Conservation (phyloP, 2,888 invertebrate genomes). For the Trimorus sp. region DNA sequence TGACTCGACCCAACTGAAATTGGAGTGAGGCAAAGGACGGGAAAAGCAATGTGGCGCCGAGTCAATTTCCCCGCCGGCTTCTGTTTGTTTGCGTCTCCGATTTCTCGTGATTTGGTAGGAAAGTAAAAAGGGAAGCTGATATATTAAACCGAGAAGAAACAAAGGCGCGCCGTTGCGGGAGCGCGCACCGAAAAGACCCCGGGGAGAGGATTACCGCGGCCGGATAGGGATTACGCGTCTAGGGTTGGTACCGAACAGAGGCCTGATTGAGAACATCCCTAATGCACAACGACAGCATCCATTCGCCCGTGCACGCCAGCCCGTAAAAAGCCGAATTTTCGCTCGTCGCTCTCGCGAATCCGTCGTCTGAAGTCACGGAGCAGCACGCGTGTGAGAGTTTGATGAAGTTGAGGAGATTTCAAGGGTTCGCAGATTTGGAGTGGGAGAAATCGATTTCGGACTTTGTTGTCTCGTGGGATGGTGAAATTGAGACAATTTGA, state of each 20-base stretch:
- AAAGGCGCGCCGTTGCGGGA: conserved; percentile 69
- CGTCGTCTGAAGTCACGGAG: conserved; percentile 31
- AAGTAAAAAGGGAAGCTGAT: conserved; percentile 69
- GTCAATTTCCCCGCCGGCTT: not conserved
- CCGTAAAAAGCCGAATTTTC: conserved; percentile 78
- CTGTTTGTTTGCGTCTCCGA: conserved; percentile 51
- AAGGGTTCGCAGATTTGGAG: no score
- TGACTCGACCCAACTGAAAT: not conserved
- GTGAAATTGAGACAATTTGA: no score
- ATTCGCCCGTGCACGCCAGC: conserved; percentile 80
- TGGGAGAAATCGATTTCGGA: no score
- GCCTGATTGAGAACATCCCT: conserved; percentile 84
- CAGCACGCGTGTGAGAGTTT: not conserved
- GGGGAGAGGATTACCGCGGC: conserved; percentile 78
- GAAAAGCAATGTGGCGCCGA: conserved; percentile 5
- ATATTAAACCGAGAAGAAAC: conserved; percentile 77
- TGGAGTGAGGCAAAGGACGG: not conserved
- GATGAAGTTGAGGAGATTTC: not conserved
- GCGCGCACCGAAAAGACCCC: conserved; percentile 70
- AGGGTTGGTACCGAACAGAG: conserved; percentile 77
- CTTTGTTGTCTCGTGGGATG: no score
- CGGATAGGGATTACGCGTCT: conserved; percentile 78
- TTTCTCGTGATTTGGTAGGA: conserved; percentile 66
- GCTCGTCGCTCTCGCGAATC: conserved; percentile 75
- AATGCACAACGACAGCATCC: conserved; percentile 83